A percentile compares a stretch with the other conserved stretches of the same genome.
phyloP scores from a whole-genome alignment of 2,888 invertebrate species.

The Ophioninae sp. region DNA sequence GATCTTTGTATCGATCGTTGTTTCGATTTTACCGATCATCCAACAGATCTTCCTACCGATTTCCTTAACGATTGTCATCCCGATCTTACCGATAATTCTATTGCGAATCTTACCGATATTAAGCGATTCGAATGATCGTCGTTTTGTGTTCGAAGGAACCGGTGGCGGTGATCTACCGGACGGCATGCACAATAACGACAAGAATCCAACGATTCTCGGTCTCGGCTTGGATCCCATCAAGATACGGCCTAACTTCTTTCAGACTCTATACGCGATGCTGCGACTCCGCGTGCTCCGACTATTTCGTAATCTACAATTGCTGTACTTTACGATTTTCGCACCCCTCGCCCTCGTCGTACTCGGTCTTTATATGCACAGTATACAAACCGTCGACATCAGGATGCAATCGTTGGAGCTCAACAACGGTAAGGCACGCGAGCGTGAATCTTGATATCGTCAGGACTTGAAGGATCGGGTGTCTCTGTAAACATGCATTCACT shows the following conservation, averaged over 20 bases:
- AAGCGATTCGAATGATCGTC: neutral
- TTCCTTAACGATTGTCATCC: neutral
- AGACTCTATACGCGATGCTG: conserved; percentile 86
- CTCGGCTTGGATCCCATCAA: conserved; percentile 85
- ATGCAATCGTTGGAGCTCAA: conserved; percentile 85
- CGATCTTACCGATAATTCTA: too few relatives aligned
- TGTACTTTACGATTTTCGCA: conserved; percentile 89
- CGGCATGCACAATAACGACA: conserved; percentile 80
- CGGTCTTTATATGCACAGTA: conserved; percentile 85
- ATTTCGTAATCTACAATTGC: conserved; percentile 87
- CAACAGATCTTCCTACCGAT: too few relatives aligned
- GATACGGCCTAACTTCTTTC: conserved; percentile 84
- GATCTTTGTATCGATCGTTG: too few relatives aligned
- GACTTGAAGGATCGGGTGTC: neutral
- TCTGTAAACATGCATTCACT: neutral
- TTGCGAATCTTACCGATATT: neutral
- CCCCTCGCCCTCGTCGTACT: conserved; percentile 87
- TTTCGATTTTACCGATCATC: too few relatives aligned
- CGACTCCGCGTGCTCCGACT: conserved; percentile 86
- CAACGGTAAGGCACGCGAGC: conserved; percentile 77
- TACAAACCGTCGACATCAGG: conserved; percentile 85
- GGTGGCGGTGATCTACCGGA: conserved; percentile 80
- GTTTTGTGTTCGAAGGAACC: conserved; percentile 79
- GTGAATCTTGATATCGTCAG: neutral
- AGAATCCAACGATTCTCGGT: conserved; percentile 83